These are phyloP conservation scores for Anthrax anthrax DNA, from an alignment of 2,888 invertebrate species.

Conservation along the genomic window DNA sequence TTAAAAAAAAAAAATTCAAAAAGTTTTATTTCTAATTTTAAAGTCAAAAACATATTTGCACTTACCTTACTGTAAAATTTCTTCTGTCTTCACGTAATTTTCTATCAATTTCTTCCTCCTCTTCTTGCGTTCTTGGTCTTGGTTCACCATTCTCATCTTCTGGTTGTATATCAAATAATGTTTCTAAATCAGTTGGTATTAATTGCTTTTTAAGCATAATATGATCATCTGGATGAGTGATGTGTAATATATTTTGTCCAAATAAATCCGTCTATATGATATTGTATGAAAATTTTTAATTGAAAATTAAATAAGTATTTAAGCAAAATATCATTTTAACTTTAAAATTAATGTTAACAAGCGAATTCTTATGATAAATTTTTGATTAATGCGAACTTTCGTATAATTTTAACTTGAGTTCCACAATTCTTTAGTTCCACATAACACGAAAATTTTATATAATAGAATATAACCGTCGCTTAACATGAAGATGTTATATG, in stretches of 20 bases:
- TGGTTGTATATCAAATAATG: constrained; percentile 28
- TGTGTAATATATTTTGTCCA: constrained; percentile 65
- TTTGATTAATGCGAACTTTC: no score
- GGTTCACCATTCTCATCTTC: constrained; percentile 42
- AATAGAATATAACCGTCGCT: no score
- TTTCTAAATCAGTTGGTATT: constrained; percentile 36
- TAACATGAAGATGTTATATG: no score
- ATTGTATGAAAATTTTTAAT: no score
- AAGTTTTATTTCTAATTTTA: no score
- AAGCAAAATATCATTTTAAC: no score
- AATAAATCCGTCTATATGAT: constrained; percentile 63
- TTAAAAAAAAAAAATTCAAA: neutral
- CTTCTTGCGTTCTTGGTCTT: constrained; percentile 33
- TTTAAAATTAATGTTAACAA: no score
- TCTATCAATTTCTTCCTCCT: constrained; percentile 29
- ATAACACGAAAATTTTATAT: no score
- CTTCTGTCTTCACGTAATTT: constrained; percentile 37
- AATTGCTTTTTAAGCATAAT: constrained; percentile 53
- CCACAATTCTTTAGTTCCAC: no score
- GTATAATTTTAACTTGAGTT: neutral
- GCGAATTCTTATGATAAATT: no score
- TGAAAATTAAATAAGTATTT: no score
- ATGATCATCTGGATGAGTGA: constrained; percentile 68
- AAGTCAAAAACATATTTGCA: neutral
- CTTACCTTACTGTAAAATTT: constrained; percentile 39